These are phyloP conservation scores for Globia sparganii DNA, from an alignment of 2,888 invertebrate genomes.

Conservation along the genomic window DNA sequence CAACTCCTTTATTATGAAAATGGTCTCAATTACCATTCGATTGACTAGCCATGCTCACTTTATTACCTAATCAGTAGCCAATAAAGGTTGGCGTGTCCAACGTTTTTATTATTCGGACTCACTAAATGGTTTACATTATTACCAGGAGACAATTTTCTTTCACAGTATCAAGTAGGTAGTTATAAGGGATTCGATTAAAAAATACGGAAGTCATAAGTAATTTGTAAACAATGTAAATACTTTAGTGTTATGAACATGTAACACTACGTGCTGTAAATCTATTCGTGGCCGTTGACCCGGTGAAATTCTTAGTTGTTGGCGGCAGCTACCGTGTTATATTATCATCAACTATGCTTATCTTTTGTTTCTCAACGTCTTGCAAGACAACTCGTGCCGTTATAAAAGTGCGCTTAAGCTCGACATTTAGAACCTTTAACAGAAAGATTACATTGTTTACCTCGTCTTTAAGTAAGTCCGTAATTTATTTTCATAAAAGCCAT, in stretches of 20 bases:
- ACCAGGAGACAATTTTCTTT: not conserved
- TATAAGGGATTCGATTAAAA: constrained; percentile 11
- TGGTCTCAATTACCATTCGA: constrained; percentile 55
- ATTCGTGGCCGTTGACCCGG: constrained; percentile 76
- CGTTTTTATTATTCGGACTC: constrained; percentile 21
- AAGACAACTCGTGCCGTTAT: constrained; percentile 48
- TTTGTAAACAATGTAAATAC: constrained; percentile 57
- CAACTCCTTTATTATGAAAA: constrained; percentile 59
- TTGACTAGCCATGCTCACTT: constrained; percentile 31
- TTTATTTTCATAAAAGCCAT: constrained; percentile 1
- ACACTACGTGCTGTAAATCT: constrained; percentile 69
- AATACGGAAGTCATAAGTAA: constrained; percentile 20
- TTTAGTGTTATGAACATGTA: constrained; percentile 69
- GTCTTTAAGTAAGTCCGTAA: not conserved
- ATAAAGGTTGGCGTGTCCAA: constrained; percentile 28
- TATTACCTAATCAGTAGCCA: constrained; percentile 22
- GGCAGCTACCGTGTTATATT: constrained; percentile 66
- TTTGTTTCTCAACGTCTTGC: constrained; percentile 71
- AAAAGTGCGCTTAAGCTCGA: constrained; percentile 41
- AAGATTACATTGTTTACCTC: constrained; percentile 29
- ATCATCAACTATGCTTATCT: constrained; percentile 76
- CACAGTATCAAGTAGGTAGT: not conserved
- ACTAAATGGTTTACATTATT: constrained; percentile 10
- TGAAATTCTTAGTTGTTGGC: constrained; percentile 66
- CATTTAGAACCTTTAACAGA: constrained; percentile 19